These are phyloP conservation scores for Crossocerus cetratus DNA, from an alignment of 2,888 invertebrate genomes.

Conservation along the genomic window DNA sequence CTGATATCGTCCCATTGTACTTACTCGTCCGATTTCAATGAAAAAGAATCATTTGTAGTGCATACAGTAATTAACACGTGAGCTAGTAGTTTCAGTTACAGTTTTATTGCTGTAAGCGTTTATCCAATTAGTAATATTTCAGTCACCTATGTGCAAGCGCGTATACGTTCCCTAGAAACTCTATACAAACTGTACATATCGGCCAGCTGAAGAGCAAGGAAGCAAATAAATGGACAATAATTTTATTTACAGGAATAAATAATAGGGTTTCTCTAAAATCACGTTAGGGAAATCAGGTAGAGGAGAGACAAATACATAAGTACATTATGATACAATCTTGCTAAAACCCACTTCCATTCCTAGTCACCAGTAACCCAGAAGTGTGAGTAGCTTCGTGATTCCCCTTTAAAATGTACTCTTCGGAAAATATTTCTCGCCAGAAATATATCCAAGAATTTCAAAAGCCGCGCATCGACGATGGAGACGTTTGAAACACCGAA, in stretches of 20 bases:
- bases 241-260: conserved; percentile 31
- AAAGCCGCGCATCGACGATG: background rate
- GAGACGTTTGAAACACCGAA: background rate
- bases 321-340: conserved; percentile 16
- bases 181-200: background rate
- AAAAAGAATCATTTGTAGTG: background rate
- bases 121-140: background rate
- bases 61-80: no score
- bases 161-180: background rate
- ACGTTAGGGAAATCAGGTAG: background rate
- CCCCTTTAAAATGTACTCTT: conserved; percentile 15
- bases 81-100: no score
- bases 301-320: conserved; percentile 1
- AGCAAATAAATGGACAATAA: conserved; percentile 1
- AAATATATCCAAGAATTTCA: conserved; percentile 53
- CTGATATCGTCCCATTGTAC: background rate
- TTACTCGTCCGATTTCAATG: background rate
- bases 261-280: background rate
- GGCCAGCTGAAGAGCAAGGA: background rate
- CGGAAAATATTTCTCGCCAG: conserved; percentile 49
- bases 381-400: conserved; percentile 48
- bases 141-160: background rate
- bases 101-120: no score
- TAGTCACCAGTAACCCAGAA: conserved; percentile 29
- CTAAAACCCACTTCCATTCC: conserved; percentile 50